Percentiles rank a stretch among this genome's conserved stretches.
These are phyloP conservation scores for Penaeus indicus DNA, from an alignment of 1,140 invertebrate species.

Conservation along the genomic window DNA sequence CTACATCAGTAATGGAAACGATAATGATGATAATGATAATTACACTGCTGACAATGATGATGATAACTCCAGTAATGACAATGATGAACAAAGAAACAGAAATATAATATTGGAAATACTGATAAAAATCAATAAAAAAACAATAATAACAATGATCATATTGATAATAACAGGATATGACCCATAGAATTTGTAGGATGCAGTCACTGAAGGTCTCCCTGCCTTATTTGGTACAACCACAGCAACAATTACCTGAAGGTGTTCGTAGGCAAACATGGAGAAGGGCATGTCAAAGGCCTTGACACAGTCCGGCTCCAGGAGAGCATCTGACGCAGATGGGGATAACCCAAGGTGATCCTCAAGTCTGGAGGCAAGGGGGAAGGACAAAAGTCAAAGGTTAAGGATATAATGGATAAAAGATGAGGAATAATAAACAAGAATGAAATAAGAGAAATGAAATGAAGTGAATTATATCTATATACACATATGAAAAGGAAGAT, in stretches of 20 bases:
- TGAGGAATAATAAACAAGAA: too few relatives aligned
- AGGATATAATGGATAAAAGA: too few relatives aligned
- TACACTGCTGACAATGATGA: too few relatives aligned
- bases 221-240: neutral
- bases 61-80: too few relatives aligned
- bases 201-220: neutral
- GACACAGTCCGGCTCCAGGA: constrained; percentile 77
- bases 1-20: too few relatives aligned
- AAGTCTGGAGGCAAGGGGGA: constrained; percentile 30
- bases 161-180: neutral
- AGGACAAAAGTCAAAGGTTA: too few relatives aligned
- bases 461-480: neutral
- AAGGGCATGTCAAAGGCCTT: constrained; percentile 76
- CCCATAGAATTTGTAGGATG: neutral
- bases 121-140: neutral
- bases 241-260: constrained; percentile 76
- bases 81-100: too few relatives aligned
- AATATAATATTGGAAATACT: too few relatives aligned
- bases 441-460: too few relatives aligned
- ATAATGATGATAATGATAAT: neutral
- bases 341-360: constrained; percentile 58
- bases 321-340: constrained; percentile 64
- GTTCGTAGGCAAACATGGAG: constrained; percentile 85
- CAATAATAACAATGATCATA: neutral
- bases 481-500: constrained; percentile 16